Percentiles rank a stretch among this genome's conserved stretches.
phyloP scores from a whole-genome alignment of 2,113 vertebrate species.

The Theristicus caerulescens region DNA sequence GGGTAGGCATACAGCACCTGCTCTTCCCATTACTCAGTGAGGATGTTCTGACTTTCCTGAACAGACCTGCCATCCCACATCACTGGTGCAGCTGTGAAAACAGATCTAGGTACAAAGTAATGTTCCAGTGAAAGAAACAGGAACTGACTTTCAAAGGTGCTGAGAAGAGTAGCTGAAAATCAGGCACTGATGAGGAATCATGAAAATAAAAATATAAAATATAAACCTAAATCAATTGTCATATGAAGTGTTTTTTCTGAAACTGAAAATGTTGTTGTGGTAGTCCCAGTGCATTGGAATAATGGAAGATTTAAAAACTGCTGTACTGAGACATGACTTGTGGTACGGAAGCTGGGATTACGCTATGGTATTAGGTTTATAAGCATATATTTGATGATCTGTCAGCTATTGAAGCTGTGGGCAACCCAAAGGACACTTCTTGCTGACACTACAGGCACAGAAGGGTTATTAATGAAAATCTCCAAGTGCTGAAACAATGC shows the following conservation, averaged over 20 bases:
- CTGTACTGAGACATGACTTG: neutral
- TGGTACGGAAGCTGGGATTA: neutral
- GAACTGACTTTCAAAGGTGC: neutral
- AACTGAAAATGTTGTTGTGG: neutral
- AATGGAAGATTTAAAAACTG: neutral
- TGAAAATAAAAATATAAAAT: neutral
- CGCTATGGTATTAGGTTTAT: neutral
- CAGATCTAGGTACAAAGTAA: neutral
- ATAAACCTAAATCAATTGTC: neutral
- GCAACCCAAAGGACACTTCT: neutral
- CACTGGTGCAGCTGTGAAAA: neutral
- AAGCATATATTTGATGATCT: neutral
- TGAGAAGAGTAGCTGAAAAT: neutral
- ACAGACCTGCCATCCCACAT: neutral
- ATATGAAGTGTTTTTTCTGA: neutral
- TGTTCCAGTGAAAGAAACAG: neutral
- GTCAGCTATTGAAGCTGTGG: neutral
- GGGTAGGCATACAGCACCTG: too few relatives aligned
- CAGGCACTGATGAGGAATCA: neutral
- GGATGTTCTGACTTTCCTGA: neutral
- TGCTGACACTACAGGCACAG: neutral
- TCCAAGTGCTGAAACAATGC: neutral
- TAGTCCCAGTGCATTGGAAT: neutral
- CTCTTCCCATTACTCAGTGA: neutral
- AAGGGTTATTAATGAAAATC: constrained; percentile 25